Conservation (phyloP, 2,113 vertebrate genomes). For the Phyllostomus hastatus region DNA sequence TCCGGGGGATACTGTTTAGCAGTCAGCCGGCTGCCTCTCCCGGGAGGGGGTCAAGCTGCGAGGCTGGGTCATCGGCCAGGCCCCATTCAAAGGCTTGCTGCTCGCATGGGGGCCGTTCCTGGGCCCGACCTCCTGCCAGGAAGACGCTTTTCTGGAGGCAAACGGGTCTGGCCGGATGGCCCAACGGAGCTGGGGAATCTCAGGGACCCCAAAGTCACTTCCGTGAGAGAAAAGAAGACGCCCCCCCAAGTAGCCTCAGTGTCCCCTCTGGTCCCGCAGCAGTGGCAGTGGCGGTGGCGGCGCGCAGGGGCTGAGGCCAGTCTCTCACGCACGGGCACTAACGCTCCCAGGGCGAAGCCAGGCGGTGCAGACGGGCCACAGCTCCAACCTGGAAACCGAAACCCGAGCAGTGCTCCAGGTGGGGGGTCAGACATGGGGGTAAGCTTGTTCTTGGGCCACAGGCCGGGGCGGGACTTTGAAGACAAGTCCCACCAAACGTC, state of each 20-base stretch:
- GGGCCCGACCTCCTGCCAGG: not conserved
- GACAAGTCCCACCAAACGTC: not conserved
- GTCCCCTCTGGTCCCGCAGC: not conserved
- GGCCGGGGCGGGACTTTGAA: not conserved
- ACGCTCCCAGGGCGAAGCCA: not conserved
- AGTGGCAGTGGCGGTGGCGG: not conserved
- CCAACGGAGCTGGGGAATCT: slow-evolving; percentile 46
- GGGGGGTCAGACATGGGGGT: not conserved
- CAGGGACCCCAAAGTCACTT: not conserved
- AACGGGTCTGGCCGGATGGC: not conserved
- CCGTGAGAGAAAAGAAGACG: not conserved
- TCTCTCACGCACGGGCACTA: not conserved
- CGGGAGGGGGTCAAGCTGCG: not conserved
- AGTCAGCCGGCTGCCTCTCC: not conserved
- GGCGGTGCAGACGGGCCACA: not conserved
- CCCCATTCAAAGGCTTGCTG: slow-evolving; percentile 28
- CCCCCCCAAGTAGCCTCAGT: not conserved
- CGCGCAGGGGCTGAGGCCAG: not conserved
- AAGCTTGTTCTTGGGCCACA: not conserved
- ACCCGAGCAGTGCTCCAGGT: not conserved
- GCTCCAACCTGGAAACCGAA: not conserved
- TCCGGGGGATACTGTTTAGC: not conserved
- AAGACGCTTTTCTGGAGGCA: slow-evolving; percentile 61
- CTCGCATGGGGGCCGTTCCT: slow-evolving; percentile 35
- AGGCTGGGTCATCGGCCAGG: slow-evolving; percentile 50